Base-by-base conservation (phyloP, 2,888 invertebrate species). In the Mycalesis mineus region DNA sequence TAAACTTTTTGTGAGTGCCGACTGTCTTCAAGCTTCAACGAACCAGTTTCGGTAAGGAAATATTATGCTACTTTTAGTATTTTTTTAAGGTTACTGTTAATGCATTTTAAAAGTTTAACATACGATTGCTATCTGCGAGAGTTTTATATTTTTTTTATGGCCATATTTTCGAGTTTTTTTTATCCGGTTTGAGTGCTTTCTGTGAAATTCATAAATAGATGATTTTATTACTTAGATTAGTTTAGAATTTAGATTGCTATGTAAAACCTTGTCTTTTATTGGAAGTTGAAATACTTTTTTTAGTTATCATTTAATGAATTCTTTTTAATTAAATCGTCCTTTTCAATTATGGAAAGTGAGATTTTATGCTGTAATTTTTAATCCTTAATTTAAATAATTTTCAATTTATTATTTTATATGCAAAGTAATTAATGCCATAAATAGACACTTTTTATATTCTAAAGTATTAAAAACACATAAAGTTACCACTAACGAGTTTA, bases 71-170 rank as follows among this genome's bases (percentile, higher is more conserved):
- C 29, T 45, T 45, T 29, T 14, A 29, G 5, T 22, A 22, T 22
- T 22, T 11, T 29, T 44, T 44, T 44, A 44, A 44, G 45, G 45
- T 45, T 14, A 45, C 45, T 14, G 41, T 42, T 22, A 41, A 45
- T 45, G 45, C 15, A 45, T 31, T 45, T 31, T 15, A 45, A 11
- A 42, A 42, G n/a, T 42, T 22, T 22, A 22, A 44, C 22, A 22
- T 22, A 22, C 5, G 22, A 48, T 36, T 36, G 33, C 33, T 4
- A 48, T 13, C 7, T 29, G 44, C 29, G 44, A 28, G 44, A 36
- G n/a, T 48, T 47, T 48, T 17, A 33, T 48, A n/a, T 15, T 17
- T 7, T 48, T 49, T 49, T 49, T 37, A 49, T 37, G 49, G 6
- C 39, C 22, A 28, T 13, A 22, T 7, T 47, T 15, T 33, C 15